Evolutionary conservation across 2,888 invertebrate species (phyloP), one percentile per base, ranked within the genome.

Genomic region (Agriopis leucophaearia): DNA sequence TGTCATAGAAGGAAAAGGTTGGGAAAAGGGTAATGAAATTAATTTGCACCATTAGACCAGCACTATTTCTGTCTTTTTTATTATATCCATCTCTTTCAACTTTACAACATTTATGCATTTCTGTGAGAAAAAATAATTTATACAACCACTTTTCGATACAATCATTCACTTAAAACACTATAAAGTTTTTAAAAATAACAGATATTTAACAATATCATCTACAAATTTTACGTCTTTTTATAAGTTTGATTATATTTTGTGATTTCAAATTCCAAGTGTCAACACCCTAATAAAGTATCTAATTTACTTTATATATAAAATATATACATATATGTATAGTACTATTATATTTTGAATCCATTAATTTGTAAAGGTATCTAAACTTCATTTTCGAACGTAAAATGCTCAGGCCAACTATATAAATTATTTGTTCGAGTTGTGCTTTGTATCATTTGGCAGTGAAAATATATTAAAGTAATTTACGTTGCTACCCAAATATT

Each of bases 401-500:
- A 77, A 81, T 73, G 79, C 47, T 58, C 78, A 77, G 73, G 82
- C 82, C 77, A 82, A 58, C 65, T 77, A n/a, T n/a, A n/a, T n/a
- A 85, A 78, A 82, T 74, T 81, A 40, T 70, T 83, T 81, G 82
- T 81, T 84, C 80, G 84, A 80, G 75, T 89, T 91, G 88, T 91
- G 90, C 88, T 57, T 86, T 84, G 79, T 83, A 85, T 86, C 80
- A 80, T 88, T 86, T 92, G 92, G 92, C 92, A 93, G 91, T 92
- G 89, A 82, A 77, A 83, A 83, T 75, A 73, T 66, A 50, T 48
- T 51, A 59, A 57, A 59, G 51, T 67, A 68, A 80, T 73, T 76
- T 73, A 76, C 72, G 72, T 80, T 55, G 59, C 35, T 47, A 40
- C 48, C 61, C 58, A 48, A 45, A 51, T 77, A 69, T 61, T 66